Evolutionary conservation across 1,140 invertebrate species (phyloP), one percentile per base, ranked within the genome.

Genomic region (Sinonovacula constricta): DNA sequence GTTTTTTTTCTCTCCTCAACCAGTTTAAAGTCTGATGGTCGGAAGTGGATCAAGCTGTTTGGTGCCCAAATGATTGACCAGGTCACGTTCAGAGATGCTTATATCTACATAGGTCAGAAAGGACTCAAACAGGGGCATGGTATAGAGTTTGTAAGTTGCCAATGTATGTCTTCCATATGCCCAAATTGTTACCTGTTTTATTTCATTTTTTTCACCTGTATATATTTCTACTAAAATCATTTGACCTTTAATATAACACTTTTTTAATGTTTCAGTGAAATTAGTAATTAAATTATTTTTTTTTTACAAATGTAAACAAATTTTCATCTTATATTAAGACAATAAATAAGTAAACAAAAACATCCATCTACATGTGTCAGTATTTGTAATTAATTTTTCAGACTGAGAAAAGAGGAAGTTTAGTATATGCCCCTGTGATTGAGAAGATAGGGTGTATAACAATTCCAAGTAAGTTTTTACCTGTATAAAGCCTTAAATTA

Each of bases 91-190:
- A 83, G 93, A 31, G 92, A 92, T 36, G 89, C 91, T 67, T 93
- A 92, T 88, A 92, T 92, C 68, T 91, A 93, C 87, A 90, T 93
- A 62, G 92, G 92, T 18, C 92, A 93, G 74, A 92, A 91, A 86
- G 92, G 92, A 0, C 90, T 93, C 24, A 81, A 85, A 36, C 90
- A 90, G 3, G 93, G 93, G 75, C 91, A 92, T 39, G 92, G 92
- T 14, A 91, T 92, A 83, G 93, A 93, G 88, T 89, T 91, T 80
- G 88, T 93, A 70, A 90, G 88, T 57, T 53, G 26, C n/a, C n/a
- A 18, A 53, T 53, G 51, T 24, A 2, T 2, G 51, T 18, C 18
- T n/a, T 18, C 2, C 3, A 53, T 53, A 1, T n/a, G n/a, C n/a
- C n/a, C n/a, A n/a, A n/a, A n/a, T n/a, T n/a, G n/a, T n/a, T n/a